Conservation (phyloP, 1,140 invertebrate genomes). For the Drosophila auraria region DNA sequence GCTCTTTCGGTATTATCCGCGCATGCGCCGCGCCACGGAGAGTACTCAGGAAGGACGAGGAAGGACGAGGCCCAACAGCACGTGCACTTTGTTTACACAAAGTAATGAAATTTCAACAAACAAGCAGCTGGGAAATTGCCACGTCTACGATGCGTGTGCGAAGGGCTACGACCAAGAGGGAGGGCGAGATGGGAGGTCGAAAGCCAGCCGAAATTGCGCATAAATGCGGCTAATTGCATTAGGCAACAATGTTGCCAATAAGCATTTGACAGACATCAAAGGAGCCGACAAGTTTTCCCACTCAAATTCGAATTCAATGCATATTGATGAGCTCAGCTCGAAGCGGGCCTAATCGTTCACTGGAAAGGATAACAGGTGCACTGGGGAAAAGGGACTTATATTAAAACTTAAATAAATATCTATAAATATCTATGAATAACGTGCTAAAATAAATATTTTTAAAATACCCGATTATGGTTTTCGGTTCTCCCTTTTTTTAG, state of each 20-base stretch:
- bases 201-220: constrained; percentile 59
- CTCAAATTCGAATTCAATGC: constrained; percentile 62
- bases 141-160: constrained; percentile 31
- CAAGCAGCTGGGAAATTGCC: constrained; percentile 62
- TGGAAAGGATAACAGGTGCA: not conserved
- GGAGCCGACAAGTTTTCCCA: constrained; percentile 47
- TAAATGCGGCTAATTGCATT: constrained; percentile 77
- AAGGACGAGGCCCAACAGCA: constrained; percentile 39
- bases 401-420: too few relatives aligned
- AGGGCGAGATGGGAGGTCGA: not conserved
- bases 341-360: constrained; percentile 14
- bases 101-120: constrained; percentile 80
- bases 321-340: constrained; percentile 67
- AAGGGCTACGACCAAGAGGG: not conserved
- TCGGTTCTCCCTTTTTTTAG: too few relatives aligned
- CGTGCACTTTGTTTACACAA: constrained; percentile 79
- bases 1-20: constrained; percentile 70
- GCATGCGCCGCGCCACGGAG: constrained; percentile 47
- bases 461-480: not conserved
- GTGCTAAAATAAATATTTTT: not conserved
- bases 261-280: constrained; percentile 66
- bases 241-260: constrained; percentile 70
- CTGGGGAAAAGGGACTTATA: not conserved
- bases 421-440: too few relatives aligned
- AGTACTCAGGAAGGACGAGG: not conserved